A percentile compares a stretch with the other conserved stretches of the same genome.
phyloP scores from a whole-genome alignment of 2,888 invertebrate genomes.

The Cantharis nigra region DNA sequence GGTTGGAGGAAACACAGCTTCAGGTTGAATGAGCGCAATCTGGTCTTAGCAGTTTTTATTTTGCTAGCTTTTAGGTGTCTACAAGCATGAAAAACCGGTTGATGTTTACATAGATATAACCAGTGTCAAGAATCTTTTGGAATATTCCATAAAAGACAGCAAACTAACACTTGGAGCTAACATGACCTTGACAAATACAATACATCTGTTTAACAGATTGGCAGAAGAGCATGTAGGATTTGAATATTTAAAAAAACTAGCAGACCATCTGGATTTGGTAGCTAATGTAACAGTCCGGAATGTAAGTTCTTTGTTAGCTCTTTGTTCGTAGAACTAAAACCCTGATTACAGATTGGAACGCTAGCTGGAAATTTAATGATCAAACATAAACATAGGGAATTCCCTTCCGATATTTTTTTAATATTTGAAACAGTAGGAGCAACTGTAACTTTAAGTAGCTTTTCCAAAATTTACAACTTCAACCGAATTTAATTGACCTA shows the following conservation, averaged over 20 bases:
- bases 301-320: constrained; percentile 53
- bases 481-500: too few relatives aligned
- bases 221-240: constrained; percentile 58
- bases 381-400: constrained; percentile 69
- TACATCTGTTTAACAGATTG: constrained; percentile 57
- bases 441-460: constrained; percentile 47
- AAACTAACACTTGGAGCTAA: constrained; percentile 65
- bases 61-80: constrained; percentile 54
- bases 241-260: constrained; percentile 62
- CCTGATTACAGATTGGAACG: constrained; percentile 62
- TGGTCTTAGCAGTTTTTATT: too few relatives aligned
- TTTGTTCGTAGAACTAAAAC: constrained; percentile 24
- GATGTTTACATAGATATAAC: constrained; percentile 69
- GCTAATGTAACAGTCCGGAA: constrained; percentile 75
- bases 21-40: constrained; percentile 59
- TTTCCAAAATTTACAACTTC: too few relatives aligned
- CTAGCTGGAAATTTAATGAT: constrained; percentile 75
- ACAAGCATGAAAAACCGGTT: constrained; percentile 54
- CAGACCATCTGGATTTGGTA: constrained; percentile 68
- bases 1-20: constrained; percentile 77
- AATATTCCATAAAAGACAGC: constrained; percentile 50
- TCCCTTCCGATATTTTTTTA: constrained; percentile 75
- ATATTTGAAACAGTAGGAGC: constrained; percentile 66
- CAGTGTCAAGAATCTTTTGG: constrained; percentile 62
- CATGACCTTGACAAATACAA: constrained; percentile 60